Base-by-base conservation (phyloP, 2,797 vertebrate genomes). In the Chaetodon trifasciatus region DNA sequence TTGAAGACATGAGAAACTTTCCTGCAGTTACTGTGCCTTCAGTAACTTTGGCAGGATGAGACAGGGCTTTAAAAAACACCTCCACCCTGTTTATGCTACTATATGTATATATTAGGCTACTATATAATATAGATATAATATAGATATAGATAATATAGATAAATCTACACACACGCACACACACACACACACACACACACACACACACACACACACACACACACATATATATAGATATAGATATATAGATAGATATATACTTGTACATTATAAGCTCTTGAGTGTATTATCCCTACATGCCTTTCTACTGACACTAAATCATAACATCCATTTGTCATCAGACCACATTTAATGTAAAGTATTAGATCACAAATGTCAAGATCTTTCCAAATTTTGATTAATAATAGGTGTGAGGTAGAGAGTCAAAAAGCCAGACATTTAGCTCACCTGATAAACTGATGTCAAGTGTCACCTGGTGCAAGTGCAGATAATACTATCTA, bases 401-500 rank as follows among this genome's bases (percentile, higher is more conserved):
- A 16, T 19, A 23, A 40, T 10, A 63, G 3, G 9, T 76, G n/a
- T 70, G 13, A 76, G 23, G 15, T 5, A 57, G 46, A 58, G 9
- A 42, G n/a, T 9, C 5, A 53, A 47, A 64, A 52, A 37, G 61
- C 15, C 56, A 7, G 8, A 8, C 5, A 21, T 60, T 49, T 56
- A 17, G 15, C 57, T 73, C 39, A 76, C 15, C 7, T 66, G 66
- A 61, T 5, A 50, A 47, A 32, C 23, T 46, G 42, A 11, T 42
- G 60, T 10, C 57, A 62, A 6, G 65, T 52, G 67, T 52, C 57
- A 63, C 6, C 42, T 53, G 32, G 19, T 40, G 12, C 32, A 37
- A 52, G 9, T 52, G 37, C 62, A 74, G 76, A 81, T 85, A 74
- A 50, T n/a, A 28, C 11, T 63, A 23, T 39, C 10, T 24, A 19